Percentiles rank a stretch among this genome's conserved stretches.
These are phyloP conservation scores for Chlorodrepanis virens DNA, from an alignment of 2,113 vertebrate genomes.

Conservation along the genomic window DNA sequence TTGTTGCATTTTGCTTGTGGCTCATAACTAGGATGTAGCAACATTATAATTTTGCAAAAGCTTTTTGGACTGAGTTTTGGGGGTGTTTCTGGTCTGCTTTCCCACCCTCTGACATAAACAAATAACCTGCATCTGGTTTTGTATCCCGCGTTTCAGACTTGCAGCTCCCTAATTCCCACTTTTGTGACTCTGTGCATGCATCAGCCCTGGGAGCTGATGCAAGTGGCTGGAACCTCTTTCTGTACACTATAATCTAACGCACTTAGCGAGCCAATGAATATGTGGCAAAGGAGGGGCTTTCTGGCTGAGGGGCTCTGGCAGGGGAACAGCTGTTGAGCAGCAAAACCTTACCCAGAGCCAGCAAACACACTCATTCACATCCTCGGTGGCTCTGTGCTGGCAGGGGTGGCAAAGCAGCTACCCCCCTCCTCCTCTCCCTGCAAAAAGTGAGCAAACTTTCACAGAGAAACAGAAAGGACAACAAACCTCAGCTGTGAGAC, in stretches of 20 bases:
- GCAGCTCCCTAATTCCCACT: neutral
- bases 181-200: neutral
- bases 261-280: conserved; percentile 58
- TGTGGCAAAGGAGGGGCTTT: conserved; percentile 64
- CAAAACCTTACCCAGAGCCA: conserved; percentile 8
- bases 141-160: neutral
- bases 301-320: conserved; percentile 40
- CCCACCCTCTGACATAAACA: neutral
- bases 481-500: neutral
- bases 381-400: neutral
- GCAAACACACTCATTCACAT: neutral
- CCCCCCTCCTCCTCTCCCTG: neutral
- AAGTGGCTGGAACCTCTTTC: conserved; percentile 29
- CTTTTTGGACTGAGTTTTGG: neutral
- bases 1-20: neutral
- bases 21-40: neutral
- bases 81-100: neutral
- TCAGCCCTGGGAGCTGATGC: neutral
- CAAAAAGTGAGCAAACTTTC: neutral
- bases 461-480: neutral
- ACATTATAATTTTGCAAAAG: neutral
- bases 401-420: neutral
- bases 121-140: neutral
- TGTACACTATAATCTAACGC: neutral
- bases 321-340: conserved; percentile 11